phyloP scores from a whole-genome alignment of 2,888 invertebrate species.

The Torymus auratus region DNA sequence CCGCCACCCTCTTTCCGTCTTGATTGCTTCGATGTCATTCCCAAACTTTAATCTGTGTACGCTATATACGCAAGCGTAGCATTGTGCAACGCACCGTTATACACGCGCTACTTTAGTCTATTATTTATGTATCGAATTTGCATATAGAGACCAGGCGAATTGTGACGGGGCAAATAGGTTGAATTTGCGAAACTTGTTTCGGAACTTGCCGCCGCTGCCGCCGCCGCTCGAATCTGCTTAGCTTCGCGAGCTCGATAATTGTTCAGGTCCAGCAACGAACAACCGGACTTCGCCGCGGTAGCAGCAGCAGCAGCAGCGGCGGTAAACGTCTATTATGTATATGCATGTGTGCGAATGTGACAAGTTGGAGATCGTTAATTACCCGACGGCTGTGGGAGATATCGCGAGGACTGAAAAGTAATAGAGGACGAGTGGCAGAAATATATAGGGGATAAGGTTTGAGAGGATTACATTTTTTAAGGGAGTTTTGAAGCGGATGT shows the following conservation, averaged over 20 bases:
- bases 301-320: too few species aligned
- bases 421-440: background rate
- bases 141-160: slow-evolving; percentile 28
- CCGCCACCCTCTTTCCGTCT: background rate
- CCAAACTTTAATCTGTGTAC: slow-evolving; percentile 4
- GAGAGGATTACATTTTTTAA: slow-evolving; percentile 12
- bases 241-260: slow-evolving; percentile 36
- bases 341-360: too few species aligned
- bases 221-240: slow-evolving; percentile 28
- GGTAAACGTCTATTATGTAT: too few species aligned
- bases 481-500: too few species aligned
- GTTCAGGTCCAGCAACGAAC: background rate
- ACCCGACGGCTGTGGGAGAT: background rate
- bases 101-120: slow-evolving; percentile 16
- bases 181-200: slow-evolving; percentile 43
- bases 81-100: background rate
- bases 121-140: slow-evolving; percentile 41
- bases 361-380: slow-evolving; percentile 23
- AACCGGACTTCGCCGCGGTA: background rate
- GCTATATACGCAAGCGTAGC: background rate
- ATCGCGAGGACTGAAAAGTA: background rate
- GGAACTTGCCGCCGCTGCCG: background rate
- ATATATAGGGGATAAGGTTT: background rate
- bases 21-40: slow-evolving; percentile 14
- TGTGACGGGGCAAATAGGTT: slow-evolving; percentile 31